Conservation (phyloP, 2,888 invertebrate species). For the Tetanocera ferruginea region DNA sequence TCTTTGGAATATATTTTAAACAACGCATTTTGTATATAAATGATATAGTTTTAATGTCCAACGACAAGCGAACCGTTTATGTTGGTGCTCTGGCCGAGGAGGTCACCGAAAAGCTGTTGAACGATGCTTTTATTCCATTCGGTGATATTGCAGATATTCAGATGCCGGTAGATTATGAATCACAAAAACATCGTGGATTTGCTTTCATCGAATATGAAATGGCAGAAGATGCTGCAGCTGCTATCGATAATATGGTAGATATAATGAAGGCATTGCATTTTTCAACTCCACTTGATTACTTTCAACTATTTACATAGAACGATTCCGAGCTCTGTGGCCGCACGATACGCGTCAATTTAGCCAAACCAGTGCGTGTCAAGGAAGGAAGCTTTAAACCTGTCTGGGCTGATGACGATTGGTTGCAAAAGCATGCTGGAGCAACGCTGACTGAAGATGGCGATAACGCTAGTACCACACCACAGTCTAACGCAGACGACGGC, state of each 20-base stretch:
- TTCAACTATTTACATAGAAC: slow-evolving; percentile 75
- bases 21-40: too few relatives aligned
- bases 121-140: slow-evolving; percentile 98
- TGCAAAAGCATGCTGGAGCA: slow-evolving; percentile 97
- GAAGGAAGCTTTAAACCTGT: slow-evolving; percentile 95
- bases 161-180: slow-evolving; percentile 96
- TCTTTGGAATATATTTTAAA: too few relatives aligned
- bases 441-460: slow-evolving; percentile 73
- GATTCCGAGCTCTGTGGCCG: slow-evolving; percentile 97
- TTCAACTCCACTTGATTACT: neutral
- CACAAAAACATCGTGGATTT: slow-evolving; percentile 97
- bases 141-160: slow-evolving; percentile 99
- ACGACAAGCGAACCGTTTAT: slow-evolving; percentile 85
- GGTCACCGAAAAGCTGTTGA: slow-evolving; percentile 94
- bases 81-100: slow-evolving; percentile 93
- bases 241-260: slow-evolving; percentile 97
- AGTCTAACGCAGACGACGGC: slow-evolving; percentile 61
- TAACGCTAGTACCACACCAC: neutral
- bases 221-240: slow-evolving; percentile 97
- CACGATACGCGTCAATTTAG: slow-evolving; percentile 95
- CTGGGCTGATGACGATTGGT: slow-evolving; percentile 98
- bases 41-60: slow-evolving; percentile 68
- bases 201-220: slow-evolving; percentile 98
- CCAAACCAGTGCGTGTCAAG: slow-evolving; percentile 96
- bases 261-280: neutral